These are phyloP conservation scores for Mormyrops attenuatus DNA, from an alignment of 2,797 vertebrate genomes.

Conservation along the genomic window DNA sequence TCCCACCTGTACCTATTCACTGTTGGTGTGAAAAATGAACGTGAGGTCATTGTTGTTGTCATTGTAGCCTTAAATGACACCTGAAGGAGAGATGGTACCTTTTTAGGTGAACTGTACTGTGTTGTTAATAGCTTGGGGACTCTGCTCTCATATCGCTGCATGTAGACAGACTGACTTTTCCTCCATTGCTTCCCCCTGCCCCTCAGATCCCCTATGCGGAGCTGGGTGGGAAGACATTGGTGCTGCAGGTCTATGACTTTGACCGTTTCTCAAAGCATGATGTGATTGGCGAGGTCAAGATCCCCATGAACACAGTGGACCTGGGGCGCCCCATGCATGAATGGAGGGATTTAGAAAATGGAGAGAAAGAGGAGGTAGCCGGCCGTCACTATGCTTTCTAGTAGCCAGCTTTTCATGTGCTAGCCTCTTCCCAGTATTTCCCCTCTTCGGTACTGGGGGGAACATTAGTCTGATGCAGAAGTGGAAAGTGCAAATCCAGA, in stretches of 20 bases:
- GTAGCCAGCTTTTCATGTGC: neutral
- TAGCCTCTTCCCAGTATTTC: neutral
- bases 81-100: neutral
- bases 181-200: neutral
- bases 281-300: slow-evolving; percentile 76
- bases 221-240: slow-evolving; percentile 76
- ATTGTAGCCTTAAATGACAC: neutral
- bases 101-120: neutral
- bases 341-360: slow-evolving; percentile 70
- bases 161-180: neutral
- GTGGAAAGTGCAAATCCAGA: neutral
- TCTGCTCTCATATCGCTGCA: neutral
- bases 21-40: neutral
- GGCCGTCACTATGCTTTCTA: neutral
- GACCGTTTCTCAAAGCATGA: slow-evolving; percentile 87
- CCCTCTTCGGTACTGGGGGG: neutral
- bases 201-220: slow-evolving; percentile 75
- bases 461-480: neutral
- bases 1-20: neutral
- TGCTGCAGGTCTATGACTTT: slow-evolving; percentile 82
- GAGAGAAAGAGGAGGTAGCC: slow-evolving; percentile 74
- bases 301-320: slow-evolving; percentile 76
- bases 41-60: neutral
- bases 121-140: neutral
- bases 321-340: slow-evolving; percentile 71